Evolutionary conservation across 2,888 invertebrate genomes (phyloP), one percentile per base, ranked within the genome.

Genomic region (Papilio demoleus): DNA sequence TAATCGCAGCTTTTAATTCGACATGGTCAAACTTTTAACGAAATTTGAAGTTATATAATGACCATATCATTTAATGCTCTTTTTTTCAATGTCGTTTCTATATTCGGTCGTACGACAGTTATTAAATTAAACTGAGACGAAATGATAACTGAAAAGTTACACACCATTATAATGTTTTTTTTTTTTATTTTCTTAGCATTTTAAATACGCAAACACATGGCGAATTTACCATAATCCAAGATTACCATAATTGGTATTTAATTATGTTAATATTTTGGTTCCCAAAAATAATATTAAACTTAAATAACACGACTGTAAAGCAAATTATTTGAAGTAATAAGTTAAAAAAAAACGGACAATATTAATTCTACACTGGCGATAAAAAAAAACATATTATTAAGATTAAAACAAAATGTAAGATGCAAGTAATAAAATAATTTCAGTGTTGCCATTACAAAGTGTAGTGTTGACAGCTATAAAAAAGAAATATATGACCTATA

Each of bases 371-470:
- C 19, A 45, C 9, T 45, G 45, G 45, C 3, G 19, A 19, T 17
- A 9, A 17, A 17, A 42, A 6, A 14, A 12, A 0, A 40, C n/a
- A 40, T 40, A 40, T n/a, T n/a, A n/a, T n/a, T n/a, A n/a, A n/a
- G n/a, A n/a, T n/a, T n/a, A n/a, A n/a, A n/a, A n/a, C n/a, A n/a
- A n/a, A n/a, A n/a, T n/a, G n/a, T n/a, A n/a, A n/a, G n/a, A n/a
- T n/a, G n/a, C n/a, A n/a, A n/a, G 17, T 5, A 42, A 42, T 17
- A n/a, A n/a, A n/a, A 6, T 40, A 8, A n/a, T 19, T 45, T 19
- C 53, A 53, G 27, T 14, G 53, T 53, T 53, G 27, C 53, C 27
- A 53, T 50, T 3, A 50, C 14, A 53, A 24, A 27, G 8, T 47
- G 4, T 27, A 27, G 27, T 53, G 27, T 53, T 53, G 53, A 24